A percentile compares a stretch with the other conserved stretches of the same genome.
Evolutionary conservation across 2,113 vertebrate species (phyloP).

Genomic region (cattle (Bos taurus)): ARS-UCD2.0 NC_037347.1:6015501-6016000

Average conservation of each 20-base stretch:
- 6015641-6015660: not conserved
- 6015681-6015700: not conserved
- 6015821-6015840: not conserved
- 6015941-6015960: rapidly evolving
- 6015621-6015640: not conserved
- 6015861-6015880: not conserved
- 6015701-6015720: not conserved
- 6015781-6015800: not conserved
- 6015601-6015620: not conserved
- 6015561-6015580: too few species aligned
- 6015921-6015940: not conserved
- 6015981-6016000: not conserved
- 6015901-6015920: not conserved
- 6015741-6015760: not conserved
- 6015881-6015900: not conserved
- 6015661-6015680: not conserved
- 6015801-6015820: not conserved
- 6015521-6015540: not conserved
- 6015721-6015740: not conserved
- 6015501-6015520: not conserved
- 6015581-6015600: not conserved
- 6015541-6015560: not conserved
- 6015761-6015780: not conserved
- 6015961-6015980: not conserved
- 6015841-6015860: not conserved